Evolutionary conservation across 1,140 invertebrate species (phyloP).

Genomic region (Drosophila sechellia): DNA sequence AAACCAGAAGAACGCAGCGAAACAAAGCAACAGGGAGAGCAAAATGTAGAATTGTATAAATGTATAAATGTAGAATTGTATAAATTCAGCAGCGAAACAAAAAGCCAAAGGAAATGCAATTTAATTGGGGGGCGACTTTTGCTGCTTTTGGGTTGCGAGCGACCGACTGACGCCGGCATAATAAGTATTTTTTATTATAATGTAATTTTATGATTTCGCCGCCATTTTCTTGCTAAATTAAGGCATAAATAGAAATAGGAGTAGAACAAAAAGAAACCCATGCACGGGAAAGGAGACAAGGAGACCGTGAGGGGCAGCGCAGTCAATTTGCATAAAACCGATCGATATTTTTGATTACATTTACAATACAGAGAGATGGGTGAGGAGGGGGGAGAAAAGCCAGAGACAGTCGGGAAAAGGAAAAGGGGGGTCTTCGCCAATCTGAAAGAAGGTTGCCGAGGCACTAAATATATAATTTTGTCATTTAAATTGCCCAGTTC

Average conservation of each 20-base stretch:
- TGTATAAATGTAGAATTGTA: slow-evolving; percentile 25
- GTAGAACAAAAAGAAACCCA: slow-evolving; percentile 65
- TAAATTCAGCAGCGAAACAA: slow-evolving; percentile 68
- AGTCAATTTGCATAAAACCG: slow-evolving; percentile 84
- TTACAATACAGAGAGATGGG: slow-evolving; percentile 65
- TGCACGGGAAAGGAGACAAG: slow-evolving; percentile 34
- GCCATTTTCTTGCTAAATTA: slow-evolving; percentile 82
- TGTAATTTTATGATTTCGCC: slow-evolving; percentile 81
- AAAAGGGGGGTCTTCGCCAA: slow-evolving; percentile 9
- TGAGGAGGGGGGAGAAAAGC: slow-evolving; percentile 7
- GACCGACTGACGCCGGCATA: slow-evolving; percentile 61
- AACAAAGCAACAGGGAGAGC: slow-evolving; percentile 56
- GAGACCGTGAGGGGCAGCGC: slow-evolving; percentile 55
- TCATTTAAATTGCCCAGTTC: slow-evolving; percentile 76
- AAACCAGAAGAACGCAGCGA: slow-evolving; percentile 44
- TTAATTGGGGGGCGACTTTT: slow-evolving; percentile 34
- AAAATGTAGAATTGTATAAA: slow-evolving; percentile 29
- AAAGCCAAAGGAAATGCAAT: slow-evolving; percentile 61
- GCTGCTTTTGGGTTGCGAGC: slow-evolving; percentile 24
- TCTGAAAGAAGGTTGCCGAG: slow-evolving; percentile 25
- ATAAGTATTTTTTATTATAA: slow-evolving; percentile 77
- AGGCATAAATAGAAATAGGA: slow-evolving; percentile 81
- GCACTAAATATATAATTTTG: slow-evolving; percentile 81
- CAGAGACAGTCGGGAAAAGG: slow-evolving; percentile 17
- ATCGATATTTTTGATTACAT: slow-evolving; percentile 84